Base-by-base conservation (phyloP, 2,888 invertebrate species). In the Argyresthia goedartella region DNA sequence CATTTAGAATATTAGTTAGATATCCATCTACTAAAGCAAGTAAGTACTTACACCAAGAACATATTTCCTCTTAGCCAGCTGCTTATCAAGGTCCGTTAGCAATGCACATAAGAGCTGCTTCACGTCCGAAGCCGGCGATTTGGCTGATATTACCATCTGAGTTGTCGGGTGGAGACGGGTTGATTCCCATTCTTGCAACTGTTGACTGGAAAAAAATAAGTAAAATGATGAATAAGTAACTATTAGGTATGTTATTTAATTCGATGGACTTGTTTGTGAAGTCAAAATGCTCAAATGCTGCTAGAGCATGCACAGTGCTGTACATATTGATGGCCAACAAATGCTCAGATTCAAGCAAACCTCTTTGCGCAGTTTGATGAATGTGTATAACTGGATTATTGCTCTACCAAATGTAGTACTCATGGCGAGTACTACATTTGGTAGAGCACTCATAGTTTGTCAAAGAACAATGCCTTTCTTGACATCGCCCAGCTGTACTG, bases 121-220 rank as follows among this genome's bases (percentile, higher is more conserved):
- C 15, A 91, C 76, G 58, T 90, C 89, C 0, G 88, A 76, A 63
- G 87, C 81, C 0, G 89, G 71, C 56, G 81, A 73, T 59, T 88
- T 88, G 14, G 74, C 77, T 0, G 73, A 80, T 56, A 89, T 67
- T 8, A 88, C 73, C 8, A 88, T 80, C 0, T 88, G 76, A 35
- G 92, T 74, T 0, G 82, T 81, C 0, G 92, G 91, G 2, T 89
- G 81, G 1, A 92, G 77, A 0, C 88, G 70, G 0, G 88, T 89
- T 4, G 89, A 85, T 53, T 92, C 91, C 90, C 91, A 91, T 66
- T 92, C 92, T 60, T 89, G 70, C 89, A 91, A 88, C 71, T 88
- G 81, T 62, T 88, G 77, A 62, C 91, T 92, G 74, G 6, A 60
- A 25, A 53, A 13, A 46, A 11, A 41, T 13, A 9, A 8, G 25